These are phyloP conservation scores for human DNA, from an alignment of 2,113 vertebrate species.

Conservation along the genomic window DNA sequence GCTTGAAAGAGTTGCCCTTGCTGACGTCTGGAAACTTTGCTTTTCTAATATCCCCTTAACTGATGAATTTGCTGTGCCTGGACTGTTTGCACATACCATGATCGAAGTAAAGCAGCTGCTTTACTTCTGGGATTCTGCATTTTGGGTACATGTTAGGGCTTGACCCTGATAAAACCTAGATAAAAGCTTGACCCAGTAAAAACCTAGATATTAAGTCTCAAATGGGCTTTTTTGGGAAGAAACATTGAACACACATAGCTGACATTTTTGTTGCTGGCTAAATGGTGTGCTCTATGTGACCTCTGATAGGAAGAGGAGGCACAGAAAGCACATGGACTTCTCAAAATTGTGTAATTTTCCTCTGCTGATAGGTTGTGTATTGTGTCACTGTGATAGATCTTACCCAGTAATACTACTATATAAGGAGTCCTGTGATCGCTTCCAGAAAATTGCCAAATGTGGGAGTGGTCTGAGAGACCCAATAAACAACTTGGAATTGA, in stretches of 20 bases:
- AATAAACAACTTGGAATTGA: neutral
- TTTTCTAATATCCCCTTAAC: neutral
- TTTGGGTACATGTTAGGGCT: neutral
- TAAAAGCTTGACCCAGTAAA: too few relatives aligned
- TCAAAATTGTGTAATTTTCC: neutral
- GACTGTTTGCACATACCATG: neutral
- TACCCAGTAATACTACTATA: neutral
- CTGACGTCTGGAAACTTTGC: neutral
- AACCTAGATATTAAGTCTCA: neutral
- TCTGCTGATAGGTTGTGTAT: neutral
- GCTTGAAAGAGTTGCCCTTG: neutral
- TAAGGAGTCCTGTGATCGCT: neutral
- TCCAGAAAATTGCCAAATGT: neutral
- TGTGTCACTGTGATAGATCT: neutral
- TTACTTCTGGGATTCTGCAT: neutral
- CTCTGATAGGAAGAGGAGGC: too few relatives aligned
- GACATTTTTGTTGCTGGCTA: neutral
- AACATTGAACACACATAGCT: neutral
- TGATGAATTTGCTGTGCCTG: neutral
- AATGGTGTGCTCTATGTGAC: neutral
- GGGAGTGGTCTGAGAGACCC: neutral
- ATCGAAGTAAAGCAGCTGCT: neutral
- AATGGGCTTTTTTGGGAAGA: neutral
- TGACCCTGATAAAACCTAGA: too few relatives aligned
- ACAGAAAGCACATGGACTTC: neutral